Base-by-base conservation (phyloP, 2,797 vertebrate species). In the Lithobates sylvaticus region DNA sequence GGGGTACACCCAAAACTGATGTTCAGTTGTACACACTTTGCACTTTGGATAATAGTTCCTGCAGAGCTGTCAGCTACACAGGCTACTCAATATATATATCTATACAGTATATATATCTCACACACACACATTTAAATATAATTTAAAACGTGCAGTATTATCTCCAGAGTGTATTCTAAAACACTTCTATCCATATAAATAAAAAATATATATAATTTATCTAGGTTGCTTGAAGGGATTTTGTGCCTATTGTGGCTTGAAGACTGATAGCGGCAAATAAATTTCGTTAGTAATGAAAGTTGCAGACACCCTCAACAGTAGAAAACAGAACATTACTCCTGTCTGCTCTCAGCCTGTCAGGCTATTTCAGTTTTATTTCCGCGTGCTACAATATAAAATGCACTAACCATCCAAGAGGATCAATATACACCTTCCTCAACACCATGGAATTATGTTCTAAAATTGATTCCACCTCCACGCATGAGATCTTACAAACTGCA, bases 341-440 rank as follows among this genome's bases (percentile, higher is more conserved):
- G 70, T 61, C 81, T 50, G 76, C 73, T 84, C 86, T 84, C 76
- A 80, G 81, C 67, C 86, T 84, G 86, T 84, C 86, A 87, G 86
- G 76, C 81, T 76, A 80, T 87, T 84, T 84, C 81, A 87, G 81
- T 84, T 87, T 87, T 87, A 87, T 87, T 79, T 87, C 72, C 10
- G 44, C 50, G 70, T 50, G 86, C 86, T 76, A 80, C 86, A 84
- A 84, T 84, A 87, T 87, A 87, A 87, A 84, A 87, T 83, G 82
- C 65, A 84, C 81, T 84, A 83, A 87, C 86, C 81, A 80, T 80
- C 76, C 76, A 84, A 78, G 26, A 84, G 86, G 81, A 87, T 87
- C 86, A 80, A 87, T 87, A 87, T 87, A 84, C 86, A 87, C 86
- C 86, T 87, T 87, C 86, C 81, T 87, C 81, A 70, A 87, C 81